Evolutionary conservation across 2,113 vertebrate species (phyloP).

Genomic region (Tenebrosternarchus preto): DNA sequence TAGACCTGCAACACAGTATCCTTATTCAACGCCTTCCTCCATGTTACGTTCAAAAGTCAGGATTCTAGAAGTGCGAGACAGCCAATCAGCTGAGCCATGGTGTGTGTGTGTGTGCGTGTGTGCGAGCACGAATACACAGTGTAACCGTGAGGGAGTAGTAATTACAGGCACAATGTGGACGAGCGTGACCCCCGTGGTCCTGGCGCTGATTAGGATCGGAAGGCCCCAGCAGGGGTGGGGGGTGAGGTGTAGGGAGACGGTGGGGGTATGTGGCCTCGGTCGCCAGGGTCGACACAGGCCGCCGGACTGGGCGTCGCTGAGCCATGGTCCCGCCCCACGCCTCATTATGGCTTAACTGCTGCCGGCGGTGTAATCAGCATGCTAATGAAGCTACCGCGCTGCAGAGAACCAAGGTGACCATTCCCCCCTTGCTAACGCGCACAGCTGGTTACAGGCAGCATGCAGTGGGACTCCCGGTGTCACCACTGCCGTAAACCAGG

Average conservation of each 20-base stretch:
- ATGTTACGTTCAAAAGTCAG: neutral
- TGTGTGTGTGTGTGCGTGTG: constrained; percentile 1
- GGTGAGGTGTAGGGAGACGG: neutral
- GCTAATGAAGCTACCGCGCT: constrained; percentile 52
- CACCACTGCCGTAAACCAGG: no score
- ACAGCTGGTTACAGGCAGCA: constrained; percentile 35
- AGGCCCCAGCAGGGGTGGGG: neutral
- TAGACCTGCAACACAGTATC: neutral
- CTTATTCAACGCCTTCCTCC: neutral
- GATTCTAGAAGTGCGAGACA: neutral
- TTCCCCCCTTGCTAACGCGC: constrained; percentile 20
- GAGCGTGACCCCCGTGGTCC: constrained; percentile 30
- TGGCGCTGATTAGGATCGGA: constrained; percentile 43
- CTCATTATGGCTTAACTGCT: constrained; percentile 51
- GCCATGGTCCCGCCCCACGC: constrained; percentile 42
- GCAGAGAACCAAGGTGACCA: constrained; percentile 44
- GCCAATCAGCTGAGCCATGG: constrained; percentile 11
- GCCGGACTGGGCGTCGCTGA: constrained; percentile 15
- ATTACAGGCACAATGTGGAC: constrained; percentile 44
- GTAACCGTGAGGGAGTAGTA: constrained; percentile 27
- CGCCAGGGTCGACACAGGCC: neutral
- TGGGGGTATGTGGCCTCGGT: neutral
- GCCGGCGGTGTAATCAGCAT: constrained; percentile 51
- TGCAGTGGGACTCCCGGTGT: neutral
- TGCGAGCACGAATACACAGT: neutral